Conservation (phyloP, 2,797 vertebrate species). For the Fringilla coelebs region DNA sequence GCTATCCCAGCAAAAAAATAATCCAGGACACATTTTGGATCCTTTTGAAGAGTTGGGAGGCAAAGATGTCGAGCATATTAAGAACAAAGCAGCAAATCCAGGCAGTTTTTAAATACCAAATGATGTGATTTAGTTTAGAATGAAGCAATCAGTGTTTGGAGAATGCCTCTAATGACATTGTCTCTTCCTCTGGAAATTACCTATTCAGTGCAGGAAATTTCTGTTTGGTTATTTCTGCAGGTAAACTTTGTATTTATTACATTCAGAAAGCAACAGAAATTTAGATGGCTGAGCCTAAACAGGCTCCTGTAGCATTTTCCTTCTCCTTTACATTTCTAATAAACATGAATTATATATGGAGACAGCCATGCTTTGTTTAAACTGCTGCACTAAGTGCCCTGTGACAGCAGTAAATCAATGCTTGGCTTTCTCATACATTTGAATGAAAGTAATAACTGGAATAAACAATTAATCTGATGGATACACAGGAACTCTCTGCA, state of each 20-base stretch:
- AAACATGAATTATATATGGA: constrained; percentile 70
- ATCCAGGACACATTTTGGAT: background rate
- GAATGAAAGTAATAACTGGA: constrained; percentile 55
- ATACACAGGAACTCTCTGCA: constrained; percentile 7
- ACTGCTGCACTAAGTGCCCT: constrained; percentile 60
- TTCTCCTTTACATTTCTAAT: constrained; percentile 27
- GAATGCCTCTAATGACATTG: background rate
- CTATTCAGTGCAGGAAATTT: constrained; percentile 17
- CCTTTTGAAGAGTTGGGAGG: background rate
- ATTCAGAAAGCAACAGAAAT: constrained; percentile 46
- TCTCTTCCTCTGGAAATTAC: constrained; percentile 12
- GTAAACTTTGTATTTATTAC: constrained; percentile 55
- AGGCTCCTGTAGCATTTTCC: background rate
- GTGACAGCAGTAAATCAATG: constrained; percentile 46
- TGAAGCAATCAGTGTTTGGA: background rate
- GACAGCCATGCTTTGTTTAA: constrained; percentile 52
- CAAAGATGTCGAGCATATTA: background rate
- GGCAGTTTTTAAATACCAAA: background rate
- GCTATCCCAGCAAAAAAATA: background rate
- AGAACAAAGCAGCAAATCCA: background rate
- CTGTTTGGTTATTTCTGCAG: constrained; percentile 51
- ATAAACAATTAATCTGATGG: constrained; percentile 42
- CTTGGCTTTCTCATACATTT: constrained; percentile 31
- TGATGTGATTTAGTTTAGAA: background rate
- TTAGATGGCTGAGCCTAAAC: background rate